Conservation (phyloP, 2,797 vertebrate species). For the Coreius guichenoti region DNA sequence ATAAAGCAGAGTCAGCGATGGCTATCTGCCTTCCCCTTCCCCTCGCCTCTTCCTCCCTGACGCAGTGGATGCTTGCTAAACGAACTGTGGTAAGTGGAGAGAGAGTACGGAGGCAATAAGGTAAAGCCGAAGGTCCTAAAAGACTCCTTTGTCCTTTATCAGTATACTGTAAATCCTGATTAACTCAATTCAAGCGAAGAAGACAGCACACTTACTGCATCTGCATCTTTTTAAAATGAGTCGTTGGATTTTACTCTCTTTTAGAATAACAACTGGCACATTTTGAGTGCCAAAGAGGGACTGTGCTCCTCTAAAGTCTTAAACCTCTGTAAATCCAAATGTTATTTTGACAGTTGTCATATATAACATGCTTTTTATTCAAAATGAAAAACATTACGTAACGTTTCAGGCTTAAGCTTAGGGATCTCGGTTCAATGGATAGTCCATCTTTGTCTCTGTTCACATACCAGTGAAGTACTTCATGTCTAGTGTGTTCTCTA, state of each 20-base stretch:
- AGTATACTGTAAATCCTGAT: constrained; percentile 40
- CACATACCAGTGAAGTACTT: not conserved
- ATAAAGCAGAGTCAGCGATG: constrained; percentile 83
- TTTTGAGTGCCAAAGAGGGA: not conserved
- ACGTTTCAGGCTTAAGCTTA: not conserved
- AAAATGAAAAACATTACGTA: not conserved
- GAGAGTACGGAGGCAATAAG: constrained; percentile 39
- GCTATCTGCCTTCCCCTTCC: constrained; percentile 80
- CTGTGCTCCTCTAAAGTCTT: not conserved
- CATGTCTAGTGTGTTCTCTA: not conserved
- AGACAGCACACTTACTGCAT: not conserved
- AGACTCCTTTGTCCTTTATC: constrained; percentile 52
- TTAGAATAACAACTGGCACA: not conserved
- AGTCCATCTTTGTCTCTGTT: not conserved
- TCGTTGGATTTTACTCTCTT: not conserved
- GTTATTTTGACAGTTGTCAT: not conserved
- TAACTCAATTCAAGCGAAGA: constrained; percentile 15
- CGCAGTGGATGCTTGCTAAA: constrained; percentile 47
- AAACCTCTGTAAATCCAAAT: not conserved
- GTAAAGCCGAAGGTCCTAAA: constrained; percentile 42
- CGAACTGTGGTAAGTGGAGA: constrained; percentile 56
- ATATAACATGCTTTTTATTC: not conserved
- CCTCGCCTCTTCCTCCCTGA: constrained; percentile 76
- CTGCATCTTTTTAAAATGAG: not conserved
- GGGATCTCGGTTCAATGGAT: not conserved